Conservation (phyloP, 2,113 vertebrate genomes). For the Rostratula benghalensis region DNA sequence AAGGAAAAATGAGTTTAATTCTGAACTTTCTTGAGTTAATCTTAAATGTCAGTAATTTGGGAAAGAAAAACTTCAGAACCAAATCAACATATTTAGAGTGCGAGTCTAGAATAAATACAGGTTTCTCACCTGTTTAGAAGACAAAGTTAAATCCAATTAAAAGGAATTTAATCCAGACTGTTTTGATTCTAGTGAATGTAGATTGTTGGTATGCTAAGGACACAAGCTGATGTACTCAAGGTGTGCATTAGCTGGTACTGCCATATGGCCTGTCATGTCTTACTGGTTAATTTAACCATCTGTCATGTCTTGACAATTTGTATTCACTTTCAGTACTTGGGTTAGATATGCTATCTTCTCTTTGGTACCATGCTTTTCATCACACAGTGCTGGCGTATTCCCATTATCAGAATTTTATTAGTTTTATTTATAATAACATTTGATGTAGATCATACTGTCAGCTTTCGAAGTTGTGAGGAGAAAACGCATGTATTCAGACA, state of each 20-base stretch:
- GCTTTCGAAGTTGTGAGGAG: neutral
- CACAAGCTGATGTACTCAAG: neutral
- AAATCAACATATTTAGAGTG: neutral
- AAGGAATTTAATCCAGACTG: neutral
- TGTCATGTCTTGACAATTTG: conserved; percentile 27
- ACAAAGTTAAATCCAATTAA: neutral
- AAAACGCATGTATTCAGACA: neutral
- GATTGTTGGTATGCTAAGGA: neutral
- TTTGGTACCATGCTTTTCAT: neutral
- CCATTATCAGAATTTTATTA: neutral
- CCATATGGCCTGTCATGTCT: conserved; percentile 46
- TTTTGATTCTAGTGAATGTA: neutral
- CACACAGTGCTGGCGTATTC: neutral
- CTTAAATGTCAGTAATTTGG: neutral
- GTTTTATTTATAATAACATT: neutral
- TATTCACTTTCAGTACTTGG: neutral
- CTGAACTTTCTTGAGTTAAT: neutral
- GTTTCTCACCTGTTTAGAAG: neutral
- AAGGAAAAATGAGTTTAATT: neutral
- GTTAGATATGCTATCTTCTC: neutral
- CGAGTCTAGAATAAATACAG: neutral
- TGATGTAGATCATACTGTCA: neutral
- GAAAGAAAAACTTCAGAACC: neutral
- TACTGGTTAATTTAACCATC: conserved; percentile 61
- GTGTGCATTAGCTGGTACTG: conserved; percentile 29